These are phyloP conservation scores for Hippopotamyrus pictus DNA, from an alignment of 2,797 vertebrate species.

Conservation along the genomic window DNA sequence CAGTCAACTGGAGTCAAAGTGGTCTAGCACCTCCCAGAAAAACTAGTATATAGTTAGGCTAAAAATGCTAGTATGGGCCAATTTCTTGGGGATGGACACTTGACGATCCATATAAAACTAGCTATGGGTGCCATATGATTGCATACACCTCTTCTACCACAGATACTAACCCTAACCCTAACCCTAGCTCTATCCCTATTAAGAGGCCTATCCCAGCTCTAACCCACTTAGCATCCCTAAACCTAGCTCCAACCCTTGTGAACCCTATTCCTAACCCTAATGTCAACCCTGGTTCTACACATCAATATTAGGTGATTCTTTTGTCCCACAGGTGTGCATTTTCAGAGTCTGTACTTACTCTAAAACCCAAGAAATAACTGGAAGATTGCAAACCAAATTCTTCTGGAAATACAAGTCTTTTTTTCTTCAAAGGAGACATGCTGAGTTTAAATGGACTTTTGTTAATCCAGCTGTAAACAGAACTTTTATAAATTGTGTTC, in stretches of 20 bases:
- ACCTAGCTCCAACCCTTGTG: background rate
- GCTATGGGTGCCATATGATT: background rate
- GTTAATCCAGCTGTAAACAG: constrained; percentile 7
- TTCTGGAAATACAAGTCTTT: constrained; percentile 9
- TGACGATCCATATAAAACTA: background rate
- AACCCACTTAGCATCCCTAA: background rate
- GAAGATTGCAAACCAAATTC: background rate
- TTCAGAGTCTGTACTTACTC: background rate
- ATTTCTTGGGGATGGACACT: background rate
- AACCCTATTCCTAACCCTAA: background rate
- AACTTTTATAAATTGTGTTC: background rate
- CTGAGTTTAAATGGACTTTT: background rate
- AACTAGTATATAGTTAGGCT: background rate
- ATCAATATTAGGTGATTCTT: background rate
- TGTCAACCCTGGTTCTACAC: background rate
- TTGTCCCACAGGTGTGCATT: background rate
- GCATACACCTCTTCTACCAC: background rate
- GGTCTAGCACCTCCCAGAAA: background rate
- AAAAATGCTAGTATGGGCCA: background rate
- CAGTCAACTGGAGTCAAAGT: background rate
- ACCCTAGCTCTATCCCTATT: background rate
- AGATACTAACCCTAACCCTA: background rate
- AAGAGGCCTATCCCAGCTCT: background rate
- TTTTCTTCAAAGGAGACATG: background rate
- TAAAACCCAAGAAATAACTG: background rate